These are phyloP conservation scores for Mungos mungo DNA, from an alignment of 2,113 vertebrate species.

Conservation along the genomic window DNA sequence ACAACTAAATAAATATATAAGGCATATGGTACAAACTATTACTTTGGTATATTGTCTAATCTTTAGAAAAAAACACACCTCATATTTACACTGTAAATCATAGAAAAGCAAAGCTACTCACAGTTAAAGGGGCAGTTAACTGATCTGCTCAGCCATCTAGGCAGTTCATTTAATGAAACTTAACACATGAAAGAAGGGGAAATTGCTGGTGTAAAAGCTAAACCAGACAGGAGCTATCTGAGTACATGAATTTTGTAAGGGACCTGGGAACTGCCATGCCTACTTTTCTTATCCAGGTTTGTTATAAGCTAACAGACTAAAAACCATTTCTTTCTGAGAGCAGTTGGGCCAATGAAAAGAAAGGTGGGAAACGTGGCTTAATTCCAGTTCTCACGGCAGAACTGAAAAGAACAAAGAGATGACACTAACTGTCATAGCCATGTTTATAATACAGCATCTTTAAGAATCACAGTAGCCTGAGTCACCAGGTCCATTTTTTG, in stretches of 20 bases:
- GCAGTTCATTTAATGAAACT: neutral
- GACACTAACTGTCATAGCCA: rapidly evolving
- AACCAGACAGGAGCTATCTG: neutral
- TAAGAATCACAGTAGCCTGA: neutral
- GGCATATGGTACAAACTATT: slow-evolving; percentile 44
- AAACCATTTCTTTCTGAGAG: neutral
- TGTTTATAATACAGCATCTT: neutral
- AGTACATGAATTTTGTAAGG: neutral
- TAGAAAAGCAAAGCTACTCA: slow-evolving; percentile 34
- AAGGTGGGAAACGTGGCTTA: rapidly evolving
- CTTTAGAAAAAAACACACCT: neutral
- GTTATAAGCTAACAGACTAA: neutral
- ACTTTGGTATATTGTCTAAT: slow-evolving; percentile 44
- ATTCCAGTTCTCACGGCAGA: neutral
- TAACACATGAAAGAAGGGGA: slow-evolving; percentile 39
- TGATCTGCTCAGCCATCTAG: neutral
- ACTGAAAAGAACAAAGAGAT: neutral
- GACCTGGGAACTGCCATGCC: neutral
- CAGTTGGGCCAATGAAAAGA: neutral
- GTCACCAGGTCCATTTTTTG: neutral
- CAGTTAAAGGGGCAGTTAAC: neutral
- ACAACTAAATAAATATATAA: neutral
- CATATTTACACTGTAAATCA: neutral
- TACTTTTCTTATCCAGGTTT: neutral
- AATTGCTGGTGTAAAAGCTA: neutral